Base-by-base conservation (phyloP, 2,113 vertebrate genomes). In the Azemiops feae region DNA sequence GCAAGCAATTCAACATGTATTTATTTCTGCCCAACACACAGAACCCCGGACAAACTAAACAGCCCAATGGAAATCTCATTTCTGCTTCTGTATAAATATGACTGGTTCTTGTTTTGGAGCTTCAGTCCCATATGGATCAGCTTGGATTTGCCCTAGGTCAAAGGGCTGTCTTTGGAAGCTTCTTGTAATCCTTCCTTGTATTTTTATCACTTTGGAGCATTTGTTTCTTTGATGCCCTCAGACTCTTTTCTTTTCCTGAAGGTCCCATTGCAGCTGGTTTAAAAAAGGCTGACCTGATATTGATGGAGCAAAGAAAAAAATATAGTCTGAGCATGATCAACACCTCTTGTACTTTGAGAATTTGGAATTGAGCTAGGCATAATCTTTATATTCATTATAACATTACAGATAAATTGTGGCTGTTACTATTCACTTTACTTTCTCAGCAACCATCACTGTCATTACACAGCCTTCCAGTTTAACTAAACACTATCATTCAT, bases 371-470 rank as follows among this genome's bases (percentile, higher is more conserved):
- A 94, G 93, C 97, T 95, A 96, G 91, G 95, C 94, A 95, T 96
- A 93, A 95, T 94, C 94, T 96, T 95, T 93, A 93, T 91, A 95
- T 94, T 93, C 94, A 88, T 96, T 95, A 96, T 93, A 88, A 93
- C 89, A 92, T 95, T 95, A 93, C 52, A 57, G 88, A 92, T 93
- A 95, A 95, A 96, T 93, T 95, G 92, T 91, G 43, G 85, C 58
- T 94, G 94, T 97, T 97, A 96, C 60, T 88, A 88, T 91, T 92
- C 94, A 47, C 91, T 95, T 91, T 50, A 10, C 88, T 96, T 95
- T 97, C 91, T 92, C 92, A 93, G 34, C 39, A 96, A 92, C 94
- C 90, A 91, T 96, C 90, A 23, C 81, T 95, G 92, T 96, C 92
- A 96, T 94, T 34, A 3, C 25, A 16, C 50, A 69, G 88, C 69